Evolutionary conservation across 2,113 vertebrate species (phyloP).

Genomic region (Dicaeum eximium): DNA sequence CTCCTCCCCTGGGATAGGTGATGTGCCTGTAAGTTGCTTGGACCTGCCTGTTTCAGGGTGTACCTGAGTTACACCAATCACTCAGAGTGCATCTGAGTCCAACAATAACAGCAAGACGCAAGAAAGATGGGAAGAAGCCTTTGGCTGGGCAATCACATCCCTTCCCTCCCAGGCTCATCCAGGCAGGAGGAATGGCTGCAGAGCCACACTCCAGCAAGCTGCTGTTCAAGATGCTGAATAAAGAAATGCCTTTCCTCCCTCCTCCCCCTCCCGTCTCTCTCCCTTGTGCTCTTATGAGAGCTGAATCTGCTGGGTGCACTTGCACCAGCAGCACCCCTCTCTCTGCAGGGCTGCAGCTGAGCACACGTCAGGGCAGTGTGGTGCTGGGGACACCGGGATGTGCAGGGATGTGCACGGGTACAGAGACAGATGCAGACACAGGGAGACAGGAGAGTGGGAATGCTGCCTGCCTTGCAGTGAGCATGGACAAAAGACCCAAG

Average conservation of each 20-base stretch:
- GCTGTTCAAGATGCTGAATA: background rate
- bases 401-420: accelerated
- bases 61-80: background rate
- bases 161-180: background rate
- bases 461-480: background rate
- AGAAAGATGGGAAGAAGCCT: background rate
- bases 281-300: background rate
- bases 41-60: background rate
- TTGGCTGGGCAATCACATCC: background rate
- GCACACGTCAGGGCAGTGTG: accelerated
- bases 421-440: background rate
- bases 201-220: background rate
- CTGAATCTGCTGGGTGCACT: background rate
- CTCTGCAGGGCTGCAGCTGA: background rate
- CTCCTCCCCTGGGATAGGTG: background rate
- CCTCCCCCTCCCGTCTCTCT: background rate
- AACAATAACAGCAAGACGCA: background rate
- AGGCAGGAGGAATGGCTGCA: background rate
- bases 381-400: background rate
- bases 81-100: accelerated
- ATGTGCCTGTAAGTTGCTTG: accelerated
- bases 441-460: background rate
- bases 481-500: background rate
- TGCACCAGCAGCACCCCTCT: background rate
- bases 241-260: background rate